Conservation (phyloP, 2,888 invertebrate species). For the Eurois occulta region DNA sequence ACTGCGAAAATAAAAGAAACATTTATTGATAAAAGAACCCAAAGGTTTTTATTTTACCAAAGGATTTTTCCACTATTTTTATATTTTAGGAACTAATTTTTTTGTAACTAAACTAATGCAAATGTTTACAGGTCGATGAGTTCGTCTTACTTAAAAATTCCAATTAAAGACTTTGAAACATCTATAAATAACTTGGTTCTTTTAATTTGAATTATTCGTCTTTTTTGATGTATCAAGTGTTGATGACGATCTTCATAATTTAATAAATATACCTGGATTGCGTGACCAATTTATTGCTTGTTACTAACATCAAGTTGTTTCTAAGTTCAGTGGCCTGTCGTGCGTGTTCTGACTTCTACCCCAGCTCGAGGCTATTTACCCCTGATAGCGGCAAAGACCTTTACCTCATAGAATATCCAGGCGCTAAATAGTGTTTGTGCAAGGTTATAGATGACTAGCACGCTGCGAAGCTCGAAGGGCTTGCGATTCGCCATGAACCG, state of each 20-base stretch:
- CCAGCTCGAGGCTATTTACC: conserved; percentile 43
- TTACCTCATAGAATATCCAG: conserved; percentile 98
- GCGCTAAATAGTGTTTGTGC: conserved; percentile 97
- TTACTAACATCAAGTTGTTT: conserved; percentile 36
- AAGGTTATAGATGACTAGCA: conserved; percentile 96
- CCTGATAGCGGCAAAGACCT: conserved; percentile 19
- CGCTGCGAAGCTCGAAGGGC: conserved; percentile 94
- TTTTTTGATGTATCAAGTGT: conserved; percentile 15
- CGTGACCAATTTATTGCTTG: conserved; percentile 47
- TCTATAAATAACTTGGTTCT: not conserved
- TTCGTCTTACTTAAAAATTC: not conserved
- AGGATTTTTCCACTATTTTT: not conserved
- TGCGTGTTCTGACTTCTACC: conserved; percentile 43
- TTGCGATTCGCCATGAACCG: conserved; percentile 97
- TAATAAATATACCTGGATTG: conserved; percentile 23
- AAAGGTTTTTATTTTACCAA: conserved; percentile 12
- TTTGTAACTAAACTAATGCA: not conserved
- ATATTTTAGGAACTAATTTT: conserved; percentile 14
- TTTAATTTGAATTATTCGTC: not conserved
- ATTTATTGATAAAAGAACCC: not conserved
- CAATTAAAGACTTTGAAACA: not conserved
- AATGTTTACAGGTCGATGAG: conserved; percentile 10
- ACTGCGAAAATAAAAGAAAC: conserved; percentile 85
- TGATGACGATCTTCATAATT: conserved; percentile 21
- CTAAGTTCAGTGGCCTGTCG: conserved; percentile 55